Base-by-base conservation (phyloP, 2,797 vertebrate species). In the Anomalospiza imberbis region DNA sequence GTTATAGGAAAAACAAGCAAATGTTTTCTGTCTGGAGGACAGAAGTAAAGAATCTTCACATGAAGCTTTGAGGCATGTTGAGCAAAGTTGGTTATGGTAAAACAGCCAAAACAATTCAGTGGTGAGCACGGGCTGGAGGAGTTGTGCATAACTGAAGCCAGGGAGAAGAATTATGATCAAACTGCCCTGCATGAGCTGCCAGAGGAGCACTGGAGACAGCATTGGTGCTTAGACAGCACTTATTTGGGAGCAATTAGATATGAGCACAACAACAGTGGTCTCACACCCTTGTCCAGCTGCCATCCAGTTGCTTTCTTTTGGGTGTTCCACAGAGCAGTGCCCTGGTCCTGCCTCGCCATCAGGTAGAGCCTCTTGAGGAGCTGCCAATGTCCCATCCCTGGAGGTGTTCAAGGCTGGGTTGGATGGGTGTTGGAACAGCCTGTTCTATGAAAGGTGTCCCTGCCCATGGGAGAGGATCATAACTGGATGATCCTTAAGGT, bases 211-310 rank as follows among this genome's bases (percentile, higher is more conserved):
- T n/a, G 2, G 38, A 53, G 19, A 45, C 63, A 82, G n/a, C 8
- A 2, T 0, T 7, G 2, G 58, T n/a, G 22, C 32, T 82, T 6
- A 25, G 58, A 9, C 13, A 50, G 32, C 2, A 1, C 9, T 62
- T 11, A 1, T 5, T 48, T 25, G 66, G 40, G 68, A 70, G 28
- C 2, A 29, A 13, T 22, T 4, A 7, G 24, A 4, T 1, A 12
- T 1, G 36, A 55, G 5, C 12, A 13, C 45, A 31, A 9, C 7
- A 34, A 77, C 73, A 40, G 34, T 0, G 8, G 8, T 9, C 45
- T 17, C 17, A 4, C 7, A 28, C 5, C 13, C 21, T 16, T 17
- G 45, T 60, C 67, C 76, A 65, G 48, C 44, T 79, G 82, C 65
- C 10, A 8, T 17, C 62, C 68, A 40, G 36, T 4, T 13, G 2